Conservation (phyloP, 1,140 invertebrate species). For the Hyposmocoma kahamanoa region DNA sequence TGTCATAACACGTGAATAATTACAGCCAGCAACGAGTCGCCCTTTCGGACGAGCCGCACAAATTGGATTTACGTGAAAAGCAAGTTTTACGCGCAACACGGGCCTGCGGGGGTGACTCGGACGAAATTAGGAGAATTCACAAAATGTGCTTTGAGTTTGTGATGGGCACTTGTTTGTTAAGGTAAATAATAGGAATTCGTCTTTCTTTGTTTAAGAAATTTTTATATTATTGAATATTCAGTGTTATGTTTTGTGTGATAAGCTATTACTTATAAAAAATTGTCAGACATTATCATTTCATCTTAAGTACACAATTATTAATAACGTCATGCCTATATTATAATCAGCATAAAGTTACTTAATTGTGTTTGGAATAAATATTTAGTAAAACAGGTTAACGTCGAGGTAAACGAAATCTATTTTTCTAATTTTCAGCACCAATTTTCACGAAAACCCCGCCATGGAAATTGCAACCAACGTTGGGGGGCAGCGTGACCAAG, state of each 20-base stretch:
- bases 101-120: slow-evolving; percentile 26
- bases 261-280: too few species aligned
- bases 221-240: too few species aligned
- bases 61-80: slow-evolving; percentile 68
- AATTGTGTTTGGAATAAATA: too few species aligned
- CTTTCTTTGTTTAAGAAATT: too few species aligned
- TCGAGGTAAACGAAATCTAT: too few species aligned
- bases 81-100: slow-evolving; percentile 52
- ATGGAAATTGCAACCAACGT: slow-evolving; percentile 64
- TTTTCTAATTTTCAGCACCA: too few species aligned
- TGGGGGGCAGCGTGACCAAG: slow-evolving; percentile 66
- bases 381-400: too few species aligned
- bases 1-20: slow-evolving; percentile 74
- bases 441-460: slow-evolving; percentile 45
- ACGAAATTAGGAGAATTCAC: slow-evolving; percentile 11
- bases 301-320: too few species aligned
- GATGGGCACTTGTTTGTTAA: background rate
- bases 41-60: slow-evolving; percentile 60
- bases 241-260: too few species aligned
- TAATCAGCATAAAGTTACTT: too few species aligned
- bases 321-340: too few species aligned
- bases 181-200: background rate
- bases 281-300: too few species aligned
- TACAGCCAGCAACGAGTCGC: slow-evolving; percentile 63
- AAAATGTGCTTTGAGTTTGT: slow-evolving; percentile 7